Base-by-base conservation (phyloP, 2,888 invertebrate genomes). In the Scaptomyza tumidula region DNA sequence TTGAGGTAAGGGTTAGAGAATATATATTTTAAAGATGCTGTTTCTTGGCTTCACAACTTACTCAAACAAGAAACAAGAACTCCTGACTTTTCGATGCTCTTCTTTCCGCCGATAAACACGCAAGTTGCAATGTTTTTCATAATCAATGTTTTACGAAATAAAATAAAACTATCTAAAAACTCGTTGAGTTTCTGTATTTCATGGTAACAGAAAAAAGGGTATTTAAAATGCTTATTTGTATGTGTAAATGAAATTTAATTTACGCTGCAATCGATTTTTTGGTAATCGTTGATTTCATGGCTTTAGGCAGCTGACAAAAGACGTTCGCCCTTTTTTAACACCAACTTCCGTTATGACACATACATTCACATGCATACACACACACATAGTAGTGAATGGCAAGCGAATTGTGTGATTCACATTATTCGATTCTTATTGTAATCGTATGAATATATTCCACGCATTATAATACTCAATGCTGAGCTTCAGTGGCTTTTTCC, bases 381-480 rank as follows among this genome's bases (percentile, higher is more conserved):
- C 7, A 35, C 33, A 46, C 29, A 33, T 24, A 44, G 50, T 54
- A 27, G 45, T 67, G 71, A 75, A 55, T 63, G 63, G 27, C 56
- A 64, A 61, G 52, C 61, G 72, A 75, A 75, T 72, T 72, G 72
- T 72, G 61, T 56, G 58, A 65, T 65, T 59, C 66, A 71, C 73
- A 83, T 80, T 76, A 85, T 86, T 83, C 82, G 85, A 87, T 85
- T 85, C 80, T 87, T 78, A 84, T 84, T 87, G 84, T 87, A 82
- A 87, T 87, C 86, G 72, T 60, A 84, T 84, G 86, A 87, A 87
- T 84, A 87, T 80, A 87, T 87, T 87, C 84, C 63, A 67, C 65
- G 74, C 71, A 71, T 86, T 80, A 84, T 83, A 84, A 71, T 78
- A 75, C 78, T 78, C 81, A 78, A 60, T 68, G 62, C 69, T 65